Conservation (phyloP, 2,888 invertebrate genomes). For the Ernsta delagoae region DNA sequence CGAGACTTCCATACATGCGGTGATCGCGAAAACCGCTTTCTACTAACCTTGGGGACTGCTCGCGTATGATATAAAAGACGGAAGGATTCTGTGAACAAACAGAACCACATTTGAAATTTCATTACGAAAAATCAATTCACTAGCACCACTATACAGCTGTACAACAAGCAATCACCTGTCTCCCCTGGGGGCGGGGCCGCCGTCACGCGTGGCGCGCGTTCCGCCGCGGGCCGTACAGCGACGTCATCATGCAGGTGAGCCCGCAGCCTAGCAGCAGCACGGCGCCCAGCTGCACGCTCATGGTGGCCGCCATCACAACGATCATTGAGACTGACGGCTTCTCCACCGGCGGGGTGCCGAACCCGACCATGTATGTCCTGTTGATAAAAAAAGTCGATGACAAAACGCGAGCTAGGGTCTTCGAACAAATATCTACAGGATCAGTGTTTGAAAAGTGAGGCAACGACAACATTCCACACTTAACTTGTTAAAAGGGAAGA, state of each 20-base stretch:
- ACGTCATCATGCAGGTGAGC: not conserved
- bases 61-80: not conserved
- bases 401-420: too few relatives aligned
- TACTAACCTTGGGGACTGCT: not conserved
- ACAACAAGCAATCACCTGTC: too few relatives aligned
- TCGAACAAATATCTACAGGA: too few relatives aligned
- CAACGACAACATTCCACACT: too few relatives aligned
- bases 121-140: too few relatives aligned
- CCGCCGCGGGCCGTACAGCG: too few relatives aligned
- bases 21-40: not conserved
- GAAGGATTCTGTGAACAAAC: not conserved
- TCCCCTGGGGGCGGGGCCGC: too few relatives aligned
- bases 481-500: too few relatives aligned
- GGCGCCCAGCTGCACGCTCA: not conserved
- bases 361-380: not conserved
- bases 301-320: not conserved
- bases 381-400: not conserved
- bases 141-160: too few relatives aligned
- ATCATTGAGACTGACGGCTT: not conserved
- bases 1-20: not conserved
- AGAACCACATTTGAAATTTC: too few relatives aligned
- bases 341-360: not conserved
- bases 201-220: too few relatives aligned
- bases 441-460: too few relatives aligned
- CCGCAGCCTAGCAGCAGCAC: not conserved